These are phyloP conservation scores for Zeuzera pyrina DNA, from an alignment of 2,888 invertebrate species.

Conservation along the genomic window DNA sequence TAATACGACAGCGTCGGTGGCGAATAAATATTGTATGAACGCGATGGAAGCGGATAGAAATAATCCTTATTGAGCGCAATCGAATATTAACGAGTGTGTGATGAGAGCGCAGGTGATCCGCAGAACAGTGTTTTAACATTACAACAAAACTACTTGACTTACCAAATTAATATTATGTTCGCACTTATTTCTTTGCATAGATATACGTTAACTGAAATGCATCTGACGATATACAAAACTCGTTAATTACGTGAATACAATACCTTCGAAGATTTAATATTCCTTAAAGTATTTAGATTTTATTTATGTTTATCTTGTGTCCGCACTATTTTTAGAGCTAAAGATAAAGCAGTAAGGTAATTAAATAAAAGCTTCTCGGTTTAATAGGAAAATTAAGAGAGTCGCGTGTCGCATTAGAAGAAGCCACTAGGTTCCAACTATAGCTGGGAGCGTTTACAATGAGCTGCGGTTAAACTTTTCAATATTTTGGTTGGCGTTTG, in stretches of 20 bases:
- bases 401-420: constrained; percentile 54
- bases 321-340: not conserved
- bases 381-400: constrained; percentile 53
- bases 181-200: too few relatives aligned
- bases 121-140: too few relatives aligned
- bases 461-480: constrained; percentile 60
- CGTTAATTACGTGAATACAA: not conserved
- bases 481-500: constrained; percentile 57
- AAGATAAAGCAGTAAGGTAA: constrained; percentile 21
- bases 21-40: constrained; percentile 68
- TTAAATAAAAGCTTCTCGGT: constrained; percentile 44
- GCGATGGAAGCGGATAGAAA: constrained; percentile 33
- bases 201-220: too few relatives aligned
- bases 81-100: constrained; percentile 5
- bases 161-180: too few relatives aligned
- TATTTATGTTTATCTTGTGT: not conserved
- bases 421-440: constrained; percentile 21
- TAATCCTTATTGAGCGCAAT: constrained; percentile 61
- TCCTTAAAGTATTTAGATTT: too few relatives aligned
- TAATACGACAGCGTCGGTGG: constrained; percentile 57
- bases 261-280: too few relatives aligned
- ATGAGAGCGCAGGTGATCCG: too few relatives aligned
- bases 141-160: too few relatives aligned
- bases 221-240: not conserved
- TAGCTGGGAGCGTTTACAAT: constrained; percentile 27